phyloP scores from a whole-genome alignment of 2,113 vertebrate species.

The Gymnorhina tibicen region DNA sequence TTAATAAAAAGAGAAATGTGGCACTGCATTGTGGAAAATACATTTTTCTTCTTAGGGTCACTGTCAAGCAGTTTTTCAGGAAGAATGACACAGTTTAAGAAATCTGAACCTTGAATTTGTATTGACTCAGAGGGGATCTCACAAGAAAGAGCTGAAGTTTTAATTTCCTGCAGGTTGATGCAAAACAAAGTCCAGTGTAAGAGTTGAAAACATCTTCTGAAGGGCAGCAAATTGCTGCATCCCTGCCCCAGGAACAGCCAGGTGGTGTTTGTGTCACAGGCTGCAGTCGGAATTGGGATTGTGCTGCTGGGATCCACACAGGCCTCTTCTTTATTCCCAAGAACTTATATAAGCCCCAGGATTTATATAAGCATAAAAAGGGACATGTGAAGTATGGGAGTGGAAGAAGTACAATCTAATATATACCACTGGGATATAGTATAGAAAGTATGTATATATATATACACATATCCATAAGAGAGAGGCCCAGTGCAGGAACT shows the following conservation, averaged over 20 bases:
- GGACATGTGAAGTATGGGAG: background rate
- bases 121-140: background rate
- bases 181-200: background rate
- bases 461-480: background rate
- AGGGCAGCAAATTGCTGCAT: background rate
- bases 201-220: background rate
- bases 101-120: background rate
- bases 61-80: background rate
- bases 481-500: background rate
- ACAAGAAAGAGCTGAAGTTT: background rate
- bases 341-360: background rate
- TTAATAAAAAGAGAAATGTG: background rate
- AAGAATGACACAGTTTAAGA: background rate
- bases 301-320: background rate
- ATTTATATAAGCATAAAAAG: background rate
- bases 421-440: background rate
- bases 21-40: background rate
- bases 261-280: background rate
- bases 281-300: background rate
- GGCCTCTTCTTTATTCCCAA: background rate
- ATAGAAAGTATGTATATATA: background rate
- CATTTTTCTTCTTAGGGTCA: background rate
- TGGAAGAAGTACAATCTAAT: background rate
- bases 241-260: background rate
- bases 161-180: background rate